Conservation (phyloP, 1,140 invertebrate genomes). For the Drosophila arawakana region DNA sequence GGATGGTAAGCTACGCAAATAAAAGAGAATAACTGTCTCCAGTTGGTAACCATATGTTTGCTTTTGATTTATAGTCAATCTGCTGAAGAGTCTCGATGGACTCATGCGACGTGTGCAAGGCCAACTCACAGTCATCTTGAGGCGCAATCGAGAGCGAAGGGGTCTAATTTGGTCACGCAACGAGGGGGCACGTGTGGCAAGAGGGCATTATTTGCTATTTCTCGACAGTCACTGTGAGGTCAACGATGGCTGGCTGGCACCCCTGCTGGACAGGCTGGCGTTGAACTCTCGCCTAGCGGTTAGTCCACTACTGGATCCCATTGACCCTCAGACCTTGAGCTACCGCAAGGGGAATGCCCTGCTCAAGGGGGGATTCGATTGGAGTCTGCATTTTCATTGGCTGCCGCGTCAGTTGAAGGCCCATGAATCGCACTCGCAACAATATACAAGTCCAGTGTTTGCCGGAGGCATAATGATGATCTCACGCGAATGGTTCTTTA, state of each 20-base stretch:
- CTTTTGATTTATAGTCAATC: slow-evolving; percentile 29
- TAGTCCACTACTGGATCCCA: slow-evolving; percentile 87
- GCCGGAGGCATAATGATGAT: slow-evolving; percentile 92
- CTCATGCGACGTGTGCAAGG: slow-evolving; percentile 86
- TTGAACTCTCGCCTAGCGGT: slow-evolving; percentile 83
- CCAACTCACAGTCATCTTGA: slow-evolving; percentile 26
- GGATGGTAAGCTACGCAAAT: slow-evolving; percentile 83
- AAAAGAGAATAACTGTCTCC: not conserved
- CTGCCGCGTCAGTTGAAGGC: slow-evolving; percentile 87
- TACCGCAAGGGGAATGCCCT: slow-evolving; percentile 87
- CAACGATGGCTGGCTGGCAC: slow-evolving; percentile 88
- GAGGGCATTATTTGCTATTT: slow-evolving; percentile 90
- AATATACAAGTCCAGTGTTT: slow-evolving; percentile 89
- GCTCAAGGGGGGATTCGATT: slow-evolving; percentile 95
- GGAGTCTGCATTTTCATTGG: slow-evolving; percentile 98
- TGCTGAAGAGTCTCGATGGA: slow-evolving; percentile 33
- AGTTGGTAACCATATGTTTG: not conserved
- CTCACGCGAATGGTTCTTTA: slow-evolving; percentile 91
- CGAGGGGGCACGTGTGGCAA: slow-evolving; percentile 87
- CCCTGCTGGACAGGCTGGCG: slow-evolving; percentile 86
- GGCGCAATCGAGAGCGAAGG: slow-evolving; percentile 89
- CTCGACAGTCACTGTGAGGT: slow-evolving; percentile 94
- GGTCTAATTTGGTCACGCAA: slow-evolving; percentile 91
- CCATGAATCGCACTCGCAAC: slow-evolving; percentile 24
- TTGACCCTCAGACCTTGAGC: slow-evolving; percentile 86